phyloP scores from a whole-genome alignment of 2,797 vertebrate species.

The Antennarius maculatus region DNA sequence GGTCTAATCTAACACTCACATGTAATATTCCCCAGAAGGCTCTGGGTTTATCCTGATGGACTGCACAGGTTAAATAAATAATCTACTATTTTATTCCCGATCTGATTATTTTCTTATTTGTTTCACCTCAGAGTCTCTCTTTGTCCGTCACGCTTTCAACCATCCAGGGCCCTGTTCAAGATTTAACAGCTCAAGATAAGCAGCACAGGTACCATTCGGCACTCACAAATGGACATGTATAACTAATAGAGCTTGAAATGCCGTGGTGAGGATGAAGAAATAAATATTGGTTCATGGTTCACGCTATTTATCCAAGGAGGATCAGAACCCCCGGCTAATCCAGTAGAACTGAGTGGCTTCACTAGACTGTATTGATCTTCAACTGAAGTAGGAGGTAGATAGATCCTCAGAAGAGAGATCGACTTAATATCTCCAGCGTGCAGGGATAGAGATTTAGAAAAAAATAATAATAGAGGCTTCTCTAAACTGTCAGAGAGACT shows the following conservation, averaged over 20 bases:
- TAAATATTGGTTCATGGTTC: slow-evolving; percentile 36
- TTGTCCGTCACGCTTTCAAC: slow-evolving; percentile 31
- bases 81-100: slow-evolving; percentile 64
- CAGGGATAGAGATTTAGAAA: slow-evolving; percentile 43
- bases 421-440: slow-evolving; percentile 53
- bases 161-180: slow-evolving; percentile 51
- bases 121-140: slow-evolving; percentile 41
- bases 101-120: slow-evolving; percentile 59
- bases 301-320: slow-evolving; percentile 42
- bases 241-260: slow-evolving; percentile 42
- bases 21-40: slow-evolving; percentile 59
- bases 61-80: slow-evolving; percentile 60
- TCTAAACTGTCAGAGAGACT: slow-evolving; percentile 32
- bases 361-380: slow-evolving; percentile 65
- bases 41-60: slow-evolving; percentile 65
- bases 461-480: slow-evolving; percentile 10
- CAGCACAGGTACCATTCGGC: slow-evolving; percentile 2
- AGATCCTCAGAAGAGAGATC: slow-evolving; percentile 49
- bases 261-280: slow-evolving; percentile 35
- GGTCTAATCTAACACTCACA: slow-evolving; percentile 49
- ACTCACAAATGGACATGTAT: background rate
- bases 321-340: slow-evolving; percentile 50
- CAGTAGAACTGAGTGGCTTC: slow-evolving; percentile 47
- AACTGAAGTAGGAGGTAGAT: slow-evolving; percentile 48
- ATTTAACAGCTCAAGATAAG: slow-evolving; percentile 13